Percentiles rank a stretch among this genome's conserved stretches.
Conservation (phyloP, 2,113 vertebrate genomes). For the Epinephelus moara region DNA sequence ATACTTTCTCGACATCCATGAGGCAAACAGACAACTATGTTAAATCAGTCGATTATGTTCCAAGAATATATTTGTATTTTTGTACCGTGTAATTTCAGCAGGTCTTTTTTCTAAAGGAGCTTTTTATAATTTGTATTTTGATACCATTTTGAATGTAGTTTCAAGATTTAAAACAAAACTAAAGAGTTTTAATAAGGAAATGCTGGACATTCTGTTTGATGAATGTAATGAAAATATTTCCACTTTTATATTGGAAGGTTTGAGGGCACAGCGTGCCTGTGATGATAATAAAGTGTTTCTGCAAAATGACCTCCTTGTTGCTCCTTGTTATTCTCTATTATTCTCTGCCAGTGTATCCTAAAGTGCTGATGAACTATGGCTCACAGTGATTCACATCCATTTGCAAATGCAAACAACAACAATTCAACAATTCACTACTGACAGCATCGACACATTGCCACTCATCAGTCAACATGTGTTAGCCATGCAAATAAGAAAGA, state of each 20-base stretch:
- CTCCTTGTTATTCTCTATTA: background rate
- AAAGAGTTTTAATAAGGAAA: slow-evolving; percentile 59
- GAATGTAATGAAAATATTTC: slow-evolving; percentile 66
- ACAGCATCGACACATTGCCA: background rate
- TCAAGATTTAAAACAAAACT: slow-evolving; percentile 14
- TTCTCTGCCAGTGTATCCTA: background rate
- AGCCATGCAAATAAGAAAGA: background rate
- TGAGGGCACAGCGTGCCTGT: slow-evolving; percentile 53
- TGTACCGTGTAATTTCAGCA: slow-evolving; percentile 35
- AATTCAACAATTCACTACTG: too few relatives aligned
- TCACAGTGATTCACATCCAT: background rate
- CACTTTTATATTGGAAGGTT: slow-evolving; percentile 45
- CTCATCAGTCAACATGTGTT: background rate
- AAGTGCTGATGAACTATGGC: background rate
- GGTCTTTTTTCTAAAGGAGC: slow-evolving; percentile 15
- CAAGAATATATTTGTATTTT: slow-evolving; percentile 52
- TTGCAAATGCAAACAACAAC: too few relatives aligned
- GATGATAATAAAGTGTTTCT: slow-evolving; percentile 59
- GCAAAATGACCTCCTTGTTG: slow-evolving; percentile 24
- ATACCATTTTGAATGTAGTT: slow-evolving; percentile 56
- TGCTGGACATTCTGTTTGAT: slow-evolving; percentile 81
- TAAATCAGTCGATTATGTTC: background rate
- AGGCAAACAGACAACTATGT: background rate
- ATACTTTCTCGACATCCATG: background rate
- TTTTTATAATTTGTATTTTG: slow-evolving; percentile 36